Percentiles rank a stretch among this genome's conserved stretches.
These are phyloP conservation scores for Nemopilema nomurai DNA, from an alignment of 30 jellyfish, hydroid and myxozoan species.

Conservation along the genomic window DNA sequence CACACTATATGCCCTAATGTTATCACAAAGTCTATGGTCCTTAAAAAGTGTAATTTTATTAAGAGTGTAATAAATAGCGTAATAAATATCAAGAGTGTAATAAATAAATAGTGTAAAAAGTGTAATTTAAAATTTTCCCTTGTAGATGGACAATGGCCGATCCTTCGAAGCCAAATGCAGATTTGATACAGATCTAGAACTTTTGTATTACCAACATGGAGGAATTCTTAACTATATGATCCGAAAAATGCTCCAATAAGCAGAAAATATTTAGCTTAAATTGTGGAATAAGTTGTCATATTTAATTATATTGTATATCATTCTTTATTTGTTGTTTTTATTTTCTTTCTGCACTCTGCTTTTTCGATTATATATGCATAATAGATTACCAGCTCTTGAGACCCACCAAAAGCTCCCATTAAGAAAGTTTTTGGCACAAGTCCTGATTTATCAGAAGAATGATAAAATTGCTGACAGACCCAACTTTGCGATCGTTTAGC, in stretches of 20 bases:
- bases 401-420: too few species aligned
- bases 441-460: too few species aligned
- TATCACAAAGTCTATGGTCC: too few species aligned
- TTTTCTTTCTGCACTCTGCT: not conserved
- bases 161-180: conserved; percentile 87
- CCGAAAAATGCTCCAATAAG: conserved; percentile 64
- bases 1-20: too few species aligned
- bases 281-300: not conserved
- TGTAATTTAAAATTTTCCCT: not conserved
- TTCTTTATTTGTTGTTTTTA: not conserved
- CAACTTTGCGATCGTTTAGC: too few species aligned
- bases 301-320: not conserved
- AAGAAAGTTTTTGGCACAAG: too few species aligned
- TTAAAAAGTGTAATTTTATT: too few species aligned
- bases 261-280: not conserved
- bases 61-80: too few species aligned
- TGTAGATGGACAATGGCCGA: conserved; percentile 79
- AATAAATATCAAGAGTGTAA: too few species aligned
- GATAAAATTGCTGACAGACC: too few species aligned
- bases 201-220: conserved; percentile 84
- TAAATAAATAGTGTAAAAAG: too few species aligned
- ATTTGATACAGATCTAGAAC: conserved; percentile 93
- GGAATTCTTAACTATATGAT: conserved; percentile 93
- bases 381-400: too few species aligned
- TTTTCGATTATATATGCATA: not conserved